A percentile compares a stretch with the other conserved stretches of the same genome.
These are phyloP conservation scores for Thymelicus lineola DNA, from an alignment of 2,888 invertebrate genomes.

Conservation along the genomic window DNA sequence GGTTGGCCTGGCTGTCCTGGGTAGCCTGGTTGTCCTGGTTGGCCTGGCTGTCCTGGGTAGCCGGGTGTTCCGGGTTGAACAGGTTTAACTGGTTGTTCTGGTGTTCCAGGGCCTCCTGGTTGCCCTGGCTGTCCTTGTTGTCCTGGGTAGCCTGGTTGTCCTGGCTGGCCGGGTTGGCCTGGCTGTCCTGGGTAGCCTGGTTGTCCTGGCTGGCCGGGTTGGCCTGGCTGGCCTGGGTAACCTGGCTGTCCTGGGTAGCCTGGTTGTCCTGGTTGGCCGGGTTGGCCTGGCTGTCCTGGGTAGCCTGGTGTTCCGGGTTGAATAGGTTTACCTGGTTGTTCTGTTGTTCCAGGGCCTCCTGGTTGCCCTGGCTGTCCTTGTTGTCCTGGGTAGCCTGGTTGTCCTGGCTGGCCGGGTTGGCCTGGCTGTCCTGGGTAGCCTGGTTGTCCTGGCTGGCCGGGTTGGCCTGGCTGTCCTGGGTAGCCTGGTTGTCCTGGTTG, in stretches of 20 bases:
- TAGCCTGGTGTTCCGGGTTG: slow-evolving; percentile 40
- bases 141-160: slow-evolving; percentile 44
- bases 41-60: slow-evolving; percentile 44
- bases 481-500: no score
- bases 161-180: slow-evolving; percentile 44
- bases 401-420: slow-evolving; percentile 39
- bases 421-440: slow-evolving; percentile 41
- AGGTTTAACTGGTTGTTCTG: slow-evolving; percentile 45
- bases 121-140: slow-evolving; percentile 46
- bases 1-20: slow-evolving; percentile 46
- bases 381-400: slow-evolving; percentile 41
- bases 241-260: slow-evolving; percentile 43
- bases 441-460: slow-evolving; percentile 45
- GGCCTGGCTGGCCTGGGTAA: slow-evolving; percentile 41
- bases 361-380: slow-evolving; percentile 72
- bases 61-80: slow-evolving; percentile 44
- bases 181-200: slow-evolving; percentile 43
- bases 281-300: slow-evolving; percentile 45
- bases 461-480: slow-evolving; percentile 41
- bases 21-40: slow-evolving; percentile 40
- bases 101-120: slow-evolving; percentile 44
- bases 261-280: slow-evolving; percentile 45
- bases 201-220: slow-evolving; percentile 44
- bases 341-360: slow-evolving; percentile 44
- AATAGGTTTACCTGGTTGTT: slow-evolving; percentile 43